Evolutionary conservation across 2,888 invertebrate species (phyloP), one percentile per base, ranked within the genome.

Genomic region (Dynastes maya): DNA sequence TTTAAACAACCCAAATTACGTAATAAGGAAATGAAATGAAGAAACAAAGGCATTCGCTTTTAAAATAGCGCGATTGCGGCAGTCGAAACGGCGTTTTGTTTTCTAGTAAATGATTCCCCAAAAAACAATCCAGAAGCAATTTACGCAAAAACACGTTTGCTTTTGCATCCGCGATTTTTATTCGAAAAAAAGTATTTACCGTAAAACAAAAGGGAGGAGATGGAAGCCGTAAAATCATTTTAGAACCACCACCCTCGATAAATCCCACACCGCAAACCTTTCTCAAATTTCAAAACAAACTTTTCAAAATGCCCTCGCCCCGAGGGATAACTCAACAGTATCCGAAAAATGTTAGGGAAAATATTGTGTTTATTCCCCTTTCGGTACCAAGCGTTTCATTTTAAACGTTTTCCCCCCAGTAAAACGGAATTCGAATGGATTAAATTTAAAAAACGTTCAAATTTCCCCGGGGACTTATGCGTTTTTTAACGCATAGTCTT

Each of bases 201-300:
- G 72, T 72, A 72, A 72, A 72, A 72, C 72, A 72, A 72, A 72
- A 61, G 72, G 55, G 40, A 22, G 72, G 72, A 58, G 55, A 72
- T 58, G 72, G 72, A 37, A 45, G 58, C 77, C 79, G 80, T 80
- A 82, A 82, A 82, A 81, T 82, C 82, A 82, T 75, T 29, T 74
- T 68, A 74, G 71, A 78, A 78, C 51, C 49, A 65, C 51, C 55
- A 72, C 63, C 63, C 49, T 71, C 78, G 71, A 78, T 78, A 78
- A 78, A 78, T 78, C 78, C 77, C 71, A 63, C 55, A 64, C 64
- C 71, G 70, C 78, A 64, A 65, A 53, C 78, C 78, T 78, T 78
- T 78, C 78, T 78, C 78, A 78, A 78, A 78, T 78, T 78, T 72
- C 78, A 78, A 78, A 78, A 72, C 78, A 78, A 78, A 78, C 78